Evolutionary conservation across 2,113 vertebrate species (phyloP).

Genomic region (Myocastor coypus): DNA sequence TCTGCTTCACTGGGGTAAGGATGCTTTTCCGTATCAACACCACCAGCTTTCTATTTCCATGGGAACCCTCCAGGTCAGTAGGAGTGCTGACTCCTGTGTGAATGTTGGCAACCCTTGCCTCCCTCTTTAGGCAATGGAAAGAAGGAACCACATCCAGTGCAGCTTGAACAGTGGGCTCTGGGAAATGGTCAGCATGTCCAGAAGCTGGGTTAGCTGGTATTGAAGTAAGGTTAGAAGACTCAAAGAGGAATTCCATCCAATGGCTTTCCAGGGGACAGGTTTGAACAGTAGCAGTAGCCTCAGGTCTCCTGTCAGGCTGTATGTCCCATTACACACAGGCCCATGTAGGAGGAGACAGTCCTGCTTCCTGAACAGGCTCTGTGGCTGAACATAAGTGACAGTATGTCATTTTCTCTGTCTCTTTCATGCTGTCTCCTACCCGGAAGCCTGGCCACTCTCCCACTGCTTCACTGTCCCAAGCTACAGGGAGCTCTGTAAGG

Average conservation of each 20-base stretch:
- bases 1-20: not conserved
- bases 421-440: not conserved
- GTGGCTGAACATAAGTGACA: not conserved
- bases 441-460: not conserved
- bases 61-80: conserved; percentile 36
- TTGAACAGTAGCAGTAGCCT: not conserved
- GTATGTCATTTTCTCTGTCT: not conserved
- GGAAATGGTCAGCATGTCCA: not conserved
- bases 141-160: not conserved
- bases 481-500: not conserved
- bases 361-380: not conserved
- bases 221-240: not conserved
- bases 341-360: not conserved
- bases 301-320: not conserved
- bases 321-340: not conserved
- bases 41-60: conserved; percentile 41
- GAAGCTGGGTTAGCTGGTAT: not conserved
- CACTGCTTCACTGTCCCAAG: not conserved
- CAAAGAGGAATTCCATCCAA: not conserved
- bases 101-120: not conserved
- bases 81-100: conserved; percentile 36
- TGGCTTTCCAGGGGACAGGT: not conserved
- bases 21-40: not conserved
- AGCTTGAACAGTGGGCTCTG: not conserved
- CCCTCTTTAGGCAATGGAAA: not conserved